These are phyloP conservation scores for Isichthys henryi DNA, from an alignment of 2,113 vertebrate genomes.

Conservation along the genomic window DNA sequence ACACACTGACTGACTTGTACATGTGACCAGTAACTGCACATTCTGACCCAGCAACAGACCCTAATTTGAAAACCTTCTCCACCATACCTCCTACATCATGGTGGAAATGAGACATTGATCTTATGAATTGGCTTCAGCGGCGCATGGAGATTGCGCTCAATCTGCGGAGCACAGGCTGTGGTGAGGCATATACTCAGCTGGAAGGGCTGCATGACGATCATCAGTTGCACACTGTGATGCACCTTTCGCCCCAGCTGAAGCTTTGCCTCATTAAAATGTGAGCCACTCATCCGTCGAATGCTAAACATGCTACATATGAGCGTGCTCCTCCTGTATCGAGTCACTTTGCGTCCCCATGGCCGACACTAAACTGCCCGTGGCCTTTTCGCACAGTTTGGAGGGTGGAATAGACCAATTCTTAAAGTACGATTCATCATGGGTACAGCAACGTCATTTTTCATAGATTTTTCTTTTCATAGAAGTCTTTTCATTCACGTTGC, in stretches of 20 bases:
- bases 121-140: background rate
- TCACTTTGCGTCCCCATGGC: background rate
- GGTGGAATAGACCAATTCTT: background rate
- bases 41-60: background rate
- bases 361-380: background rate
- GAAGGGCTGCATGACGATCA: background rate
- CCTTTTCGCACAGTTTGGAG: background rate
- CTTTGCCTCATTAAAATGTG: slow-evolving; percentile 2
- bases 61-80: background rate
- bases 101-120: background rate
- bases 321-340: background rate
- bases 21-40: background rate
- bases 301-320: background rate
- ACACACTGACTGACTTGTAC: background rate
- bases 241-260: background rate
- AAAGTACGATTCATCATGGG: background rate
- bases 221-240: background rate
- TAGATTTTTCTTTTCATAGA: background rate
- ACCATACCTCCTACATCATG: background rate
- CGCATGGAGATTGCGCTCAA: background rate
- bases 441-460: no score
- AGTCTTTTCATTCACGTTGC: background rate
- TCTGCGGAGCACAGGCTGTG: background rate
- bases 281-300: background rate
- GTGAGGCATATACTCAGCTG: background rate